These are phyloP conservation scores for Sturmia bella DNA, from an alignment of 2,888 invertebrate genomes.

Conservation along the genomic window DNA sequence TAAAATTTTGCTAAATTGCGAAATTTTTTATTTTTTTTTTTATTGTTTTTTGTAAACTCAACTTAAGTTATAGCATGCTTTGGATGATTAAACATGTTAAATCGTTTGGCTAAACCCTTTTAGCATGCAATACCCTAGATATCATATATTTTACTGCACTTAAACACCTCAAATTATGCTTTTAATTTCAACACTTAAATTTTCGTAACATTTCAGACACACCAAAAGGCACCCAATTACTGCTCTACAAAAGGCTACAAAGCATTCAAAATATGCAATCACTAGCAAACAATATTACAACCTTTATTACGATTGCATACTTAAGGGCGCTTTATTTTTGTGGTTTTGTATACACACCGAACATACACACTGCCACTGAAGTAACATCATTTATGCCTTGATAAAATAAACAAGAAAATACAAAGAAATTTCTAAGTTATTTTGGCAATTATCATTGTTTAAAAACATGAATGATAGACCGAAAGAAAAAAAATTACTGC, in stretches of 20 bases:
- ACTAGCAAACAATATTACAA: conserved; percentile 66
- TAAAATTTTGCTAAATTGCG: neutral
- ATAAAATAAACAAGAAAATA: conserved; percentile 21
- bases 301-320: conserved; percentile 67
- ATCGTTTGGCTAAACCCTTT: conserved; percentile 54
- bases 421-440: conserved; percentile 27
- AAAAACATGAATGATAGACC: conserved; percentile 48
- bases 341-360: conserved; percentile 63
- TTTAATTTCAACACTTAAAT: conserved; percentile 65
- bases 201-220: neutral
- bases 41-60: neutral
- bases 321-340: conserved; percentile 67
- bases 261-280: conserved; percentile 66
- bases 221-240: too few relatives aligned
- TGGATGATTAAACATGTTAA: conserved; percentile 39
- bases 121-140: conserved; percentile 67
- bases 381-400: conserved; percentile 32
- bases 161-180: conserved; percentile 64
- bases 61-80: conserved; percentile 21
- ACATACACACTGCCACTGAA: neutral
- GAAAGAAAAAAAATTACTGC: conserved; percentile 48
- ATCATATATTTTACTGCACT: conserved; percentile 59
- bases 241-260: conserved; percentile 8
- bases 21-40: neutral
- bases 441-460: conserved; percentile 68